These are phyloP conservation scores for Diabrotica balteata DNA, from an alignment of 2,888 invertebrate genomes.

Conservation along the genomic window DNA sequence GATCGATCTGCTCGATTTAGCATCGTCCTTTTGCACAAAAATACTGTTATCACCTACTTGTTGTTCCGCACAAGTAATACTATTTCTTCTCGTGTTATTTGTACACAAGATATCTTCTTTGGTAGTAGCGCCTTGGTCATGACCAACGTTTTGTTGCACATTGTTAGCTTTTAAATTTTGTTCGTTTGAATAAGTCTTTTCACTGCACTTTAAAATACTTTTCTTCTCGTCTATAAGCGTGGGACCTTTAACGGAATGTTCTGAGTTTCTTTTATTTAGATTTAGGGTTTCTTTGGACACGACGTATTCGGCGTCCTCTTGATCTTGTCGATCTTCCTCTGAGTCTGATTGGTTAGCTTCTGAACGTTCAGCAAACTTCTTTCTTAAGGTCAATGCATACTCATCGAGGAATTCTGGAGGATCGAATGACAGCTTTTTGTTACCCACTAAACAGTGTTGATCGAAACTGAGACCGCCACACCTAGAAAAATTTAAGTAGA, in stretches of 20 bases:
- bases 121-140: conserved; percentile 20
- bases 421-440: conserved; percentile 58
- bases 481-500: conserved; percentile 2
- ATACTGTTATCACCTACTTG: conserved; percentile 43
- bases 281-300: conserved; percentile 57
- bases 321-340: conserved; percentile 39
- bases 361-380: conserved; percentile 49
- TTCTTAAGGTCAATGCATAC: conserved; percentile 54
- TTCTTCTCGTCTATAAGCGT: conserved; percentile 51
- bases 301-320: conserved; percentile 48
- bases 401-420: conserved; percentile 58
- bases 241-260: conserved; percentile 54
- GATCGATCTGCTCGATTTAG: conserved; percentile 58
- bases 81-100: conserved; percentile 44
- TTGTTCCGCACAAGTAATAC: conserved; percentile 41
- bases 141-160: conserved; percentile 22
- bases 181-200: conserved; percentile 45
- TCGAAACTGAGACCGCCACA: conserved; percentile 56
- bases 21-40: conserved; percentile 49
- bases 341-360: conserved; percentile 34
- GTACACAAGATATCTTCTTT: conserved; percentile 36
- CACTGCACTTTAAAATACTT: conserved; percentile 55
- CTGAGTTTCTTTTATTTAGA: conserved; percentile 57
- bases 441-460: conserved; percentile 52
- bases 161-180: conserved; percentile 50